A percentile compares a stretch with the other conserved stretches of the same genome.
phyloP scores from a whole-genome alignment of 2,113 vertebrate species.

The Grus americana region DNA sequence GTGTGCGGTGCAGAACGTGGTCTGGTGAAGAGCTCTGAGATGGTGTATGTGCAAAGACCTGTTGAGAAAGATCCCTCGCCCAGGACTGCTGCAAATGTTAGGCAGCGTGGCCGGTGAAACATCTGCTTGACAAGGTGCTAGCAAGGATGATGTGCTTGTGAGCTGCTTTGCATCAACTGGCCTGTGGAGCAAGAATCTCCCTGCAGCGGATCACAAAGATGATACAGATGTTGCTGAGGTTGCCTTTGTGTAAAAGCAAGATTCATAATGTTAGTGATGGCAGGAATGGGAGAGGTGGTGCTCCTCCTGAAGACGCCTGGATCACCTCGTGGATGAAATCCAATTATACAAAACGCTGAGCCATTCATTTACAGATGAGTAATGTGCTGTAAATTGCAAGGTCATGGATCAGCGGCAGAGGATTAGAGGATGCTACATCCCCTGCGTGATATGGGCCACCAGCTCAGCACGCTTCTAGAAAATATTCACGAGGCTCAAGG shows the following conservation, averaged over 20 bases:
- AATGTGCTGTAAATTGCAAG: neutral
- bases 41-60: neutral
- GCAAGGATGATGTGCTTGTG: neutral
- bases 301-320: neutral
- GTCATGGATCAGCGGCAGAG: neutral
- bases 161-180: neutral
- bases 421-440: neutral
- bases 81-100: neutral
- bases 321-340: neutral
- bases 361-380: neutral
- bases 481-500: neutral
- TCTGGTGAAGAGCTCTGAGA: neutral
- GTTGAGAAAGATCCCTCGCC: neutral
- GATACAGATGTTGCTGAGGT: neutral
- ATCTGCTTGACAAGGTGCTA: neutral
- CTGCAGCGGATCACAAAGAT: fast-evolving
- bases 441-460: neutral
- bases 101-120: neutral
- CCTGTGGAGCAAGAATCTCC: neutral
- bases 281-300: fast-evolving
- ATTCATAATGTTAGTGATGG: too few relatives aligned
- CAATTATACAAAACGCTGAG: neutral
- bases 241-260: neutral
- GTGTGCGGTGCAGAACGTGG: neutral
- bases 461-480: neutral